Evolutionary conservation across 2,888 invertebrate species (phyloP).

Genomic region (Fissipunctia ypsillon): DNA sequence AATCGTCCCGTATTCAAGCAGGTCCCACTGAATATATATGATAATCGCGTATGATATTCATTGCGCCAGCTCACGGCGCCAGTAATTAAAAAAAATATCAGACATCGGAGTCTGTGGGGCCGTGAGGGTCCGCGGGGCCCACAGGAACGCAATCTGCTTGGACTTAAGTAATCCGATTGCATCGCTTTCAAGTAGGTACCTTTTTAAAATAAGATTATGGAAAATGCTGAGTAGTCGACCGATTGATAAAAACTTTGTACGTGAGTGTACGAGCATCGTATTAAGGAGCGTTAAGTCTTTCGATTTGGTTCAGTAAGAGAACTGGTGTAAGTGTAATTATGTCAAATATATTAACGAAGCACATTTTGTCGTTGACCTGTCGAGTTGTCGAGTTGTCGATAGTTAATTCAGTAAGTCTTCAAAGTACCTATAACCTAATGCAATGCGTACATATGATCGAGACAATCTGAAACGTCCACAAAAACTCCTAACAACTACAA

Average conservation of each 20-base stretch:
- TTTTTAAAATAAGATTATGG: constrained; percentile 79
- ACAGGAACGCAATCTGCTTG: constrained; percentile 70
- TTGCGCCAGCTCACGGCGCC: constrained; percentile 49
- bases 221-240: constrained; percentile 70
- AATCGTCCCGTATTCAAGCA: constrained; percentile 75
- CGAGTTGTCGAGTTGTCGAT: constrained; percentile 2
- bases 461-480: constrained; percentile 17
- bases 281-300: constrained; percentile 2
- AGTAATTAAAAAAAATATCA: constrained; percentile 87
- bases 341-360: constrained; percentile 9
- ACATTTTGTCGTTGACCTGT: constrained; percentile 6
- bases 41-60: constrained; percentile 77
- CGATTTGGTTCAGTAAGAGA: constrained; percentile 27
- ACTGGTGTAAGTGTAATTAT: constrained; percentile 17
- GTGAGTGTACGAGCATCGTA: constrained; percentile 7
- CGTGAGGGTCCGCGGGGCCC: constrained; percentile 31
- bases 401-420: constrained; percentile 1
- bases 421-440: constrained; percentile 8
- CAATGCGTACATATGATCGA: constrained; percentile 30
- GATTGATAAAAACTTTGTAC: constrained; percentile 60
- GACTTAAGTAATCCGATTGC: constrained; percentile 78
- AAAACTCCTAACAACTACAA: constrained; percentile 17
- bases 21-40: constrained; percentile 77
- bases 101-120: constrained; percentile 62
- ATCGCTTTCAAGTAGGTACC: constrained; percentile 71